Conservation (phyloP, 2,888 invertebrate species). For the Nemoura dubitans region DNA sequence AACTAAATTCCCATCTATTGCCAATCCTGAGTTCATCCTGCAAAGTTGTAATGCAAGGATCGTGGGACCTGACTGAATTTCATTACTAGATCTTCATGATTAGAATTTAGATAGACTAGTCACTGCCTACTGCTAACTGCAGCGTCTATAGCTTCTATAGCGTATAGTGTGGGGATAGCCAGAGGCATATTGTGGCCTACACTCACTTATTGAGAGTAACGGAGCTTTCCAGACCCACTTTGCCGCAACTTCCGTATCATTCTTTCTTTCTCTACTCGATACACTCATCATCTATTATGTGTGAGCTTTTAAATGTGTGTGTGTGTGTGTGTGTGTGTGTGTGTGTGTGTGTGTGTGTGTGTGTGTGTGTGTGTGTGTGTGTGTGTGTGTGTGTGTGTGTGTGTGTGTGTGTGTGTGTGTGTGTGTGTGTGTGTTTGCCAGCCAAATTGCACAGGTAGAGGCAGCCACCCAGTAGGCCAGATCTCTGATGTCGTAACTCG, state of each 20-base stretch:
- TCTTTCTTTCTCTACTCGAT: not conserved
- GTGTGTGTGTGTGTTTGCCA: not conserved
- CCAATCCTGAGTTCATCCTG: not conserved
- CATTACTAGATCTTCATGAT: not conserved
- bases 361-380: not conserved
- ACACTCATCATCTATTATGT: not conserved
- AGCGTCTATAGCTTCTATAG: not conserved
- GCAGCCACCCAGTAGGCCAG: not conserved
- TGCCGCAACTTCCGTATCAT: conserved; percentile 28
- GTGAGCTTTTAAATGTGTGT: not conserved
- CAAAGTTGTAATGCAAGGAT: not conserved
- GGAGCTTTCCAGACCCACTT: conserved; percentile 35
- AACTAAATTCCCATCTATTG: not conserved
- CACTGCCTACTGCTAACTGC: not conserved
- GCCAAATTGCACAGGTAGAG: not conserved
- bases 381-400: not conserved
- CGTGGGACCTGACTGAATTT: not conserved
- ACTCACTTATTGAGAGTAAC: conserved; percentile 34
- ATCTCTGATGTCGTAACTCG: not conserved
- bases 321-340: not conserved
- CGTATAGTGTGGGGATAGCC: not conserved
- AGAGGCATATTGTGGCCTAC: conserved; percentile 26
- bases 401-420: not conserved
- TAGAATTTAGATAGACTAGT: conserved; percentile 7
- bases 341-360: not conserved